A percentile compares a stretch with the other conserved stretches of the same genome.
Conservation (phyloP, 2,888 invertebrate species). For the Schrankia costaestrigalis region DNA sequence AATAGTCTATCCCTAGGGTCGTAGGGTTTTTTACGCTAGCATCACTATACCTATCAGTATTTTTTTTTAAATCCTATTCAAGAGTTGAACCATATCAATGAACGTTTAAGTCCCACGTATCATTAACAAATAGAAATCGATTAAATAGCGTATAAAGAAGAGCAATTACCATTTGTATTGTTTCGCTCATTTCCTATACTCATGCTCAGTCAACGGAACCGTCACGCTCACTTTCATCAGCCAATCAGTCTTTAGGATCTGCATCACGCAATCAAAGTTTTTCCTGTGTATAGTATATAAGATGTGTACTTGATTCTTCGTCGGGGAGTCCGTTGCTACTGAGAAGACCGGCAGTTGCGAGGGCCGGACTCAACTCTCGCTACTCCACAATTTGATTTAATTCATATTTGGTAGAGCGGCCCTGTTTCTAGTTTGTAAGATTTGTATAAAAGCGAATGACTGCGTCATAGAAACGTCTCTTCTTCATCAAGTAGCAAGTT, state of each 20-base stretch:
- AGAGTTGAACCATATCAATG: too few species aligned
- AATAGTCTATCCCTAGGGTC: too few species aligned
- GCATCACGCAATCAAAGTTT: slow-evolving; percentile 52
- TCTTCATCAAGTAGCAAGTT: slow-evolving; percentile 74
- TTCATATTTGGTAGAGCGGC: slow-evolving; percentile 65
- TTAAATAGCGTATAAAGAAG: too few species aligned
- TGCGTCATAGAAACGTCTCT: slow-evolving; percentile 55
- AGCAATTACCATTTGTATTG: not conserved
- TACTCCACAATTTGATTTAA: slow-evolving; percentile 51
- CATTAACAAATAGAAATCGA: too few species aligned
- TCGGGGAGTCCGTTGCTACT: slow-evolving; percentile 74
- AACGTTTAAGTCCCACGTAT: too few species aligned
- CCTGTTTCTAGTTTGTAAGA: slow-evolving; percentile 49
- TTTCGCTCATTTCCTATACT: slow-evolving; percentile 10
- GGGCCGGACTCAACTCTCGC: slow-evolving; percentile 74
- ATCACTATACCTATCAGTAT: too few species aligned
- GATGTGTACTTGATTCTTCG: fast-evolving
- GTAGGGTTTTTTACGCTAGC: too few species aligned
- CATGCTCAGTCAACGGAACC: slow-evolving; percentile 23
- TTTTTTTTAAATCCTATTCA: too few species aligned
- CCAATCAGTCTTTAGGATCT: slow-evolving; percentile 41
- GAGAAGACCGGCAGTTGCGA: slow-evolving; percentile 73
- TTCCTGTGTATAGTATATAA: slow-evolving; percentile 32
- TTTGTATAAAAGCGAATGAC: slow-evolving; percentile 40
- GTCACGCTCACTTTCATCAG: slow-evolving; percentile 21